These are phyloP conservation scores for Prunella strophiata DNA, from an alignment of 2,797 vertebrate species.

Conservation along the genomic window DNA sequence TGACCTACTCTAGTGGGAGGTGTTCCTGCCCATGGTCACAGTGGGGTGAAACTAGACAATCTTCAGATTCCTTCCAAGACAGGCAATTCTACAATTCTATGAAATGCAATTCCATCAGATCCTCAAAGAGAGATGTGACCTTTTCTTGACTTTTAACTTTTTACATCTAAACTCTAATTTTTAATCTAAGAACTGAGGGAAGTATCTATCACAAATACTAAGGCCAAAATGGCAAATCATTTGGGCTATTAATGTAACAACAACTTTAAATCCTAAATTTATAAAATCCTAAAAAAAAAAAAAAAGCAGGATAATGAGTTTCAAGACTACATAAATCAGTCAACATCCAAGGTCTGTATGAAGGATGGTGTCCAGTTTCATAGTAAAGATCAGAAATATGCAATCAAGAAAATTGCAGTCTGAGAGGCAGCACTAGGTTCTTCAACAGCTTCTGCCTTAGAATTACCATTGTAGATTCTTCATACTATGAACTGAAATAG, in stretches of 20 bases:
- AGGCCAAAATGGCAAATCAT: neutral
- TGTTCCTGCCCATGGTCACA: neutral
- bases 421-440: neutral
- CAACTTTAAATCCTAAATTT: neutral
- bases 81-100: neutral
- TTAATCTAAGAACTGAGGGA: neutral
- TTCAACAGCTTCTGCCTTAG: neutral
- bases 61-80: neutral
- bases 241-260: neutral
- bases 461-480: neutral
- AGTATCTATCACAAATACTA: neutral
- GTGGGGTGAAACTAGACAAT: rapidly evolving
- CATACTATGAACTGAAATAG: neutral
- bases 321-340: neutral
- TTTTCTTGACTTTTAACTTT: neutral
- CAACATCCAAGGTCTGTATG: neutral
- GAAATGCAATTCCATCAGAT: neutral
- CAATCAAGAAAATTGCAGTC: neutral
- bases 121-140: neutral
- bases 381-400: neutral
- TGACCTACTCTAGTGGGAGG: neutral
- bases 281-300: neutral
- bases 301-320: neutral
- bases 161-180: neutral
- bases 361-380: neutral